A percentile compares a stretch with the other conserved stretches of the same genome.
These are phyloP conservation scores for Chlorocebus sabaeus DNA, from an alignment of 2,113 vertebrate species.

Conservation along the genomic window DNA sequence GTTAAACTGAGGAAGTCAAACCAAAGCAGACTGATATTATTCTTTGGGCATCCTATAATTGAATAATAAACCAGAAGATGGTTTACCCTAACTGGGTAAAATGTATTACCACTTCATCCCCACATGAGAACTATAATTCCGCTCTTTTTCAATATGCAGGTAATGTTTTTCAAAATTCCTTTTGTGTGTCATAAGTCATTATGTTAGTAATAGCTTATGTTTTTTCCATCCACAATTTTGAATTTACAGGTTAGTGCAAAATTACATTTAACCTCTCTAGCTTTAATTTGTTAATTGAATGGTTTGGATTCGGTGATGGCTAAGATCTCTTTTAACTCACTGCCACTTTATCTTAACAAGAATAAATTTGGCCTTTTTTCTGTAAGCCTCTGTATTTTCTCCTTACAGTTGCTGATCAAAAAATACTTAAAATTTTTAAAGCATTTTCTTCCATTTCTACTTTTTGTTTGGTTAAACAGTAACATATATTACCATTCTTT, in stretches of 20 bases:
- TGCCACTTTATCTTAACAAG: not conserved
- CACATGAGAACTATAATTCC: not conserved
- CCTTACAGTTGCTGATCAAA: slow-evolving; percentile 11
- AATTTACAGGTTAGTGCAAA: not conserved
- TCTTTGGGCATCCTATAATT: not conserved
- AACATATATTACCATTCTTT: not conserved
- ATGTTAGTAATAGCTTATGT: not conserved
- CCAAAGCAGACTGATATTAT: not conserved
- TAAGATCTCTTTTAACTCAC: not conserved
- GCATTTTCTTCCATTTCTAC: slow-evolving; percentile 9
- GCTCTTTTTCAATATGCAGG: not conserved
- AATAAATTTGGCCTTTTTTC: slow-evolving; percentile 4
- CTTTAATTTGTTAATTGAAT: slow-evolving; percentile 29
- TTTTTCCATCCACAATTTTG: not conserved
- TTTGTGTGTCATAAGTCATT: not conserved
- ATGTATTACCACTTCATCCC: not conserved
- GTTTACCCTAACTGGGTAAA: not conserved
- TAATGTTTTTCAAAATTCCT: not conserved
- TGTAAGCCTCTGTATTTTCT: slow-evolving; percentile 26
- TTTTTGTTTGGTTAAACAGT: not conserved
- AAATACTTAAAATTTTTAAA: slow-evolving; percentile 35
- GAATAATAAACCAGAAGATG: not conserved
- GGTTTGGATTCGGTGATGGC: not conserved
- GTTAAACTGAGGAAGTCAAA: not conserved
- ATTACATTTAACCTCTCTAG: not conserved